Evolutionary conservation across 1,140 invertebrate species (phyloP).

Genomic region (Caenorhabditis briggsae): DNA sequence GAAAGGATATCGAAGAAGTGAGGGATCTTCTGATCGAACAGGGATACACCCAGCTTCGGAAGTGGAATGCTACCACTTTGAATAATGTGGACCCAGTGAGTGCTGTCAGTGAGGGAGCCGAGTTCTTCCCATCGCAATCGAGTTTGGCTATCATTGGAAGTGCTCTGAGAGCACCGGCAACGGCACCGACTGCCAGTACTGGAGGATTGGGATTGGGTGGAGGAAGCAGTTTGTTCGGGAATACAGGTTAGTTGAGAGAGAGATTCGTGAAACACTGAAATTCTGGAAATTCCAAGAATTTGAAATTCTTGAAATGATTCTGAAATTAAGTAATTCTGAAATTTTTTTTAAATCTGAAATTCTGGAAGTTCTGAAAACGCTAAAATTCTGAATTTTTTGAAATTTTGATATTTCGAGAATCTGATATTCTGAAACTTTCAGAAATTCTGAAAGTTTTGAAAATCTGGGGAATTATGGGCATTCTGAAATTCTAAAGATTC

Average conservation of each 20-base stretch:
- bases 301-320: too few relatives aligned
- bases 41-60: conserved; percentile 39
- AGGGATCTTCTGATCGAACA: conserved; percentile 27
- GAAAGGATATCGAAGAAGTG: conserved; percentile 33
- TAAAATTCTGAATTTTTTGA: too few relatives aligned
- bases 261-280: too few relatives aligned
- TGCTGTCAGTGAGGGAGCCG: conserved; percentile 11
- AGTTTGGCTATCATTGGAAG: conserved; percentile 43
- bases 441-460: too few relatives aligned
- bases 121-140: conserved; percentile 37
- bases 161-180: not conserved
- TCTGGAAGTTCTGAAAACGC: too few relatives aligned
- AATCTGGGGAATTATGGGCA: too few relatives aligned
- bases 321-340: too few relatives aligned
- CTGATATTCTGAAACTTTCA: too few relatives aligned
- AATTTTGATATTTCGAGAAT: too few relatives aligned
- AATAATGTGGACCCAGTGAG: not conserved
- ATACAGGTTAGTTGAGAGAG: conserved; percentile 2
- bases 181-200: not conserved
- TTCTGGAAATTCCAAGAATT: too few relatives aligned
- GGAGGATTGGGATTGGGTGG: conserved; percentile 4
- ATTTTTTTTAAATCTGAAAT: too few relatives aligned
- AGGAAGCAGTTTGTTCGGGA: conserved; percentile 31
- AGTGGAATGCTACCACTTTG: not conserved
- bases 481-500: too few relatives aligned